phyloP scores from a whole-genome alignment of 2,113 vertebrate species.

The Campylomormyrus tamandua region DNA sequence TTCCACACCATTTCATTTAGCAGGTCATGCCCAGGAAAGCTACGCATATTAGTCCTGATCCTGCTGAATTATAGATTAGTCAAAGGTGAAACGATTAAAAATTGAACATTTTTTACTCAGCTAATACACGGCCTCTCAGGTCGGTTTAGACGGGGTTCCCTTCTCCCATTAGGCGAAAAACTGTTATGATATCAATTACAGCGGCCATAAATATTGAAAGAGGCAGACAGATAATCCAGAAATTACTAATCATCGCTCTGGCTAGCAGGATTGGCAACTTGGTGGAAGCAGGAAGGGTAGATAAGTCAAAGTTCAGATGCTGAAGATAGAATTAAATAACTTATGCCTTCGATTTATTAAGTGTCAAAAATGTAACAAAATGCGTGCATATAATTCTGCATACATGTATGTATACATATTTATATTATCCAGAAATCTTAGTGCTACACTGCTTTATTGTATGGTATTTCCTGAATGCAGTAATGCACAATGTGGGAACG shows the following conservation, averaged over 20 bases:
- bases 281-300: conserved; percentile 2
- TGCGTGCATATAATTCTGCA: neutral
- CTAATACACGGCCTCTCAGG: conserved; percentile 37
- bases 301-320: conserved; percentile 10
- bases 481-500: neutral
- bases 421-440: neutral
- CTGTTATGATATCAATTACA: conserved; percentile 46
- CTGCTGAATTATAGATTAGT: conserved; percentile 64
- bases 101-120: conserved; percentile 44
- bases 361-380: neutral
- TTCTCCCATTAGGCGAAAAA: conserved; percentile 39
- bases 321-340: neutral
- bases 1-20: conserved; percentile 62
- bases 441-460: neutral
- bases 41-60: conserved; percentile 51
- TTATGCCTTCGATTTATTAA: neutral
- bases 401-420: neutral
- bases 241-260: conserved; percentile 49
- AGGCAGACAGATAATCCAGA: conserved; percentile 51
- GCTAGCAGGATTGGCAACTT: conserved; percentile 19
- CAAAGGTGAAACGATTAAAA: conserved; percentile 56
- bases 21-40: conserved; percentile 47
- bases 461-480: neutral
- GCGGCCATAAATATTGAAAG: conserved; percentile 56
- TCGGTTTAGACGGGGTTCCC: conserved; percentile 29